Evolutionary conservation across 2,797 vertebrate species (phyloP).

Genomic region (Echeneis naucrates): DNA sequence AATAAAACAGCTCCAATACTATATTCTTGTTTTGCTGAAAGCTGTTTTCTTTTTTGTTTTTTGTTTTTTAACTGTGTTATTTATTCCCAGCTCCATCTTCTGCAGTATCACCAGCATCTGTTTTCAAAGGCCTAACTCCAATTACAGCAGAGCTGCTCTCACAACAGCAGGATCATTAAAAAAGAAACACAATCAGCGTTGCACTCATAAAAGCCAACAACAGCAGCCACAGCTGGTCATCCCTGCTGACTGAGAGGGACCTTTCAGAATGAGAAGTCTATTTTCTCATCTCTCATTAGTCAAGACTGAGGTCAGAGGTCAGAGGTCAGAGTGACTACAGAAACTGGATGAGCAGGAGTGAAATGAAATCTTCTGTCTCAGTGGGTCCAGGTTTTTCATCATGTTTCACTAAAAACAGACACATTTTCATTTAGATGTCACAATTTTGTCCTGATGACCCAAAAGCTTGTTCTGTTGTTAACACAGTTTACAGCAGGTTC

Average conservation of each 20-base stretch:
- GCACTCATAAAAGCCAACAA: conserved; percentile 23
- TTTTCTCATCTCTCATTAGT: conserved; percentile 17
- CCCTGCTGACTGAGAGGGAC: conserved; percentile 42
- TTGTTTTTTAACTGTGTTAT: no score
- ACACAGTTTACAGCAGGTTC: no score
- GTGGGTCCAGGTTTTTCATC: no score
- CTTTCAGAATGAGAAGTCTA: conserved; percentile 23
- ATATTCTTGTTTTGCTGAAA: neutral
- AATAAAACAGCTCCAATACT: neutral
- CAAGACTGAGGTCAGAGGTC: conserved; percentile 7
- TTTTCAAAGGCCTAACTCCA: conserved; percentile 13
- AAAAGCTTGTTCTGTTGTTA: no score
- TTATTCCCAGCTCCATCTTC: neutral
- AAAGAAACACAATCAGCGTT: conserved; percentile 26
- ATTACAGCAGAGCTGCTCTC: conserved; percentile 19
- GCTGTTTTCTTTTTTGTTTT: neutral
- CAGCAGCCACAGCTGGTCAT: conserved; percentile 9
- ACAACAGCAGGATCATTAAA: conserved; percentile 40
- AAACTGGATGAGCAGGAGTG: neutral
- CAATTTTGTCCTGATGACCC: no score
- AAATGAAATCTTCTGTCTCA: no score
- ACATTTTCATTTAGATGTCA: no score
- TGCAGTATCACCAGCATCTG: neutral
- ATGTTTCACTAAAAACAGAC: no score
- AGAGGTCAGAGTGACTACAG: neutral